Conservation (phyloP, 2,113 vertebrate genomes). For the Nothoprocta perdicaria region DNA sequence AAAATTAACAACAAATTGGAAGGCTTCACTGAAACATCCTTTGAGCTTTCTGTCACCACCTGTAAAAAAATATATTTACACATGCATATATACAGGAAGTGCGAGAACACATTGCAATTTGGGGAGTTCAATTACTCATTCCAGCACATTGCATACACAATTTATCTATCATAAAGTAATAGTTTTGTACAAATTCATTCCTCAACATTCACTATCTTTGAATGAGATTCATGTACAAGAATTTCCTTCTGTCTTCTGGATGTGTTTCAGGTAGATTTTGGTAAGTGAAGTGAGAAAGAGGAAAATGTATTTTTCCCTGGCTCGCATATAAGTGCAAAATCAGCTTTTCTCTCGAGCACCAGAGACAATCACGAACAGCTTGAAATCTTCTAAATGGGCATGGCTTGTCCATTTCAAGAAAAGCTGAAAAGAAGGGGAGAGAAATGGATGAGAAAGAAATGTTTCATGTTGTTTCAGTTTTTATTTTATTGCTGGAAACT, state of each 20-base stretch:
- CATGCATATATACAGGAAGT: neutral
- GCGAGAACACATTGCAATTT: neutral
- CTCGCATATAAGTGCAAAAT: slow-evolving; percentile 17
- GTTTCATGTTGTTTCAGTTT: neutral
- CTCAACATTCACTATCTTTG: slow-evolving; percentile 13
- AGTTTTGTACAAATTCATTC: slow-evolving; percentile 2
- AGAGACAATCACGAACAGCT: slow-evolving; percentile 20
- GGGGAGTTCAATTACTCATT: slow-evolving; percentile 6
- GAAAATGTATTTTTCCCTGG: neutral
- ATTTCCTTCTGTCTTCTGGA: slow-evolving; percentile 1
- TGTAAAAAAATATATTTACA: neutral
- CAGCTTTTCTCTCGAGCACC: slow-evolving; percentile 29
- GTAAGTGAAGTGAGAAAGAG: neutral
- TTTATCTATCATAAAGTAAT: neutral
- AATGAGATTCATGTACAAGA: neutral
- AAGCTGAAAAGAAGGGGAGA: neutral
- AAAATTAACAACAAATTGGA: neutral
- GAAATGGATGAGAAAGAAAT: slow-evolving; percentile 1
- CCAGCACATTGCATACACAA: neutral
- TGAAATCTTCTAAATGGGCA: neutral
- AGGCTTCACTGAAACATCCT: neutral
- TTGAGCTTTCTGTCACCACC: neutral
- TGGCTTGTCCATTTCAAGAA: slow-evolving; percentile 34
- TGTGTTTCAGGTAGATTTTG: neutral
- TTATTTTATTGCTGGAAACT: slow-evolving; percentile 59